Conservation (phyloP, 2,888 invertebrate species). For the Choreutis nemorana region DNA sequence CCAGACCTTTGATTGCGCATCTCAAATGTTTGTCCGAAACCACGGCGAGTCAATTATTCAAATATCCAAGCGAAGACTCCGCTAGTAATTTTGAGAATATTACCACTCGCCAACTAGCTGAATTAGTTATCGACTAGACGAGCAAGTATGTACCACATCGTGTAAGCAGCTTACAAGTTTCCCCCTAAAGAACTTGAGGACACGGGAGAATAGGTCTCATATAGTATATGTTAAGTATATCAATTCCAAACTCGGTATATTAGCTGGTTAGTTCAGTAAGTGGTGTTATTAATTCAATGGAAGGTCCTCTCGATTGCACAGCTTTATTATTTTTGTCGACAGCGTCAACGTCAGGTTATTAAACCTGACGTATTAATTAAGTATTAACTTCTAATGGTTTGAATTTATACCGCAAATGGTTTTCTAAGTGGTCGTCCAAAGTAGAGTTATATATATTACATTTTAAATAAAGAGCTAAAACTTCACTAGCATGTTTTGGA, state of each 20-base stretch:
- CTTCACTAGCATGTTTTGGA: no score
- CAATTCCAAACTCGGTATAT: conserved; percentile 18
- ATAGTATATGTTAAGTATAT: conserved; percentile 26
- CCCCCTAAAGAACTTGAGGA: conserved; percentile 39
- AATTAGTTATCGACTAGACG: conserved; percentile 21
- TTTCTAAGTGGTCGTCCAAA: no score
- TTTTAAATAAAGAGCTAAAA: no score
- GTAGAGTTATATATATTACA: no score
- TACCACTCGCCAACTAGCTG: conserved; percentile 14
- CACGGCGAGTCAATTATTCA: conserved; percentile 58
- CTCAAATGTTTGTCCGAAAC: conserved; percentile 53
- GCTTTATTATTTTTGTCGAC: conserved; percentile 1
- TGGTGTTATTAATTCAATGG: conserved; percentile 40
- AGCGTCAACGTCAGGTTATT: conserved; percentile 3
- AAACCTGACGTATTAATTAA: no score
- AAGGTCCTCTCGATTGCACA: conserved; percentile 33
- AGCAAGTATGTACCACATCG: conserved; percentile 29
- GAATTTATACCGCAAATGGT: no score
- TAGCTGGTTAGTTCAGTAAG: conserved; percentile 20
- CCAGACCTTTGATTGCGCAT: conserved; percentile 55
- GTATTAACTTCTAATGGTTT: no score
- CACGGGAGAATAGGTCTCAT: conserved; percentile 25
- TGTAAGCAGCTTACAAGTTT: conserved; percentile 58
- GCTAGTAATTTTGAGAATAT: conserved; percentile 52
- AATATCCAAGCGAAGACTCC: conserved; percentile 50